Evolutionary conservation across 1,140 invertebrate species (phyloP), one percentile per base, ranked within the genome.

Genomic region (Drosophila repleta): DNA sequence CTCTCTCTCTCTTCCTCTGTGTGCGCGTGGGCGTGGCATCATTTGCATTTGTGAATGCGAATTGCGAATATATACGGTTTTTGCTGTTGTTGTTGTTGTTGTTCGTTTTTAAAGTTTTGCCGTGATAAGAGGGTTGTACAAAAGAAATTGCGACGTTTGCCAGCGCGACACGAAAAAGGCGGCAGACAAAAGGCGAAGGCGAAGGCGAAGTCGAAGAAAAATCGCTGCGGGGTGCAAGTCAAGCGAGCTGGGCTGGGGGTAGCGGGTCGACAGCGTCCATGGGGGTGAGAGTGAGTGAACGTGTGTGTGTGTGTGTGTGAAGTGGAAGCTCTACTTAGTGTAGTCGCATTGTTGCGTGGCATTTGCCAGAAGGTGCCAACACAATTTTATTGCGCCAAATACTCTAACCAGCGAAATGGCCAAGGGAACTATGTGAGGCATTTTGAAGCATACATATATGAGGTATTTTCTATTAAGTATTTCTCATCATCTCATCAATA

Each of bases 341-440:
- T 76, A 72, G 80, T 84, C 80, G 77, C 77, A 85, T 84, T 84
- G 80, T 84, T 74, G 74, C 82, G 78, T 74, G 77, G 74, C 81
- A 85, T 87, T 84, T 77, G 81, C 82, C 81, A 85, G 82, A 85
- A 85, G 81, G 81, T 85, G 81, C 81, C 81, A 85, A 85, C 82
- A 85, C 81, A 85, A 85, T 85, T 85, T 85, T 85, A 85, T 85
- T 85, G 81, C 64, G 35, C 67, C 51, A 43, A 43, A 74, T 87
- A 82, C 82, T 35, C 82, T 87, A 37, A 41, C 46, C 13, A 17
- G 15, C 17, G 37, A 24, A 26, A 41, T 15, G 67, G 18, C 60
- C 65, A 52, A 24, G 21, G 8, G 29, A 60, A 65, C 55, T 77
- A 76, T 60, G 26, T 15, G 1, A 45, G 3, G 11, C 15, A 15